Conservation (phyloP, 2,113 vertebrate genomes). For the Hyperopisus bebe region DNA sequence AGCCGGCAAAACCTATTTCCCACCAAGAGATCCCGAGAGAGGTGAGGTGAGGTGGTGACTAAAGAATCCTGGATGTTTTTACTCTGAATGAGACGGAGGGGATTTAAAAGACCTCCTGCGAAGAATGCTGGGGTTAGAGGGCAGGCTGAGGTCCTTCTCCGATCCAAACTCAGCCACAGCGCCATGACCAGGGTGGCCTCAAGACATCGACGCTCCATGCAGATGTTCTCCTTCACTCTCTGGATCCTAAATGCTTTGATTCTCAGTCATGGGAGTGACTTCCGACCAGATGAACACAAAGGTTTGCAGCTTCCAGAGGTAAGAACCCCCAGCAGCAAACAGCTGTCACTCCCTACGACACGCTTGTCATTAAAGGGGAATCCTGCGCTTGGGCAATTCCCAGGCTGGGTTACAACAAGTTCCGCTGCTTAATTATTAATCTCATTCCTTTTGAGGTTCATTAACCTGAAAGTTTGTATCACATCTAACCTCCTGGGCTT, state of each 20-base stretch:
- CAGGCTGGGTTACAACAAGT: background rate
- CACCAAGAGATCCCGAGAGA: background rate
- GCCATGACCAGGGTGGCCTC: background rate
- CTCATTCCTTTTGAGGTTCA: background rate
- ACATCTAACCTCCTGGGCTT: background rate
- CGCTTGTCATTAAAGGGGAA: background rate
- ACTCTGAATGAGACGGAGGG: background rate
- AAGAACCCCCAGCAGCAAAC: background rate
- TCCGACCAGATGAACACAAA: background rate
- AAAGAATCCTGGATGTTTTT: background rate
- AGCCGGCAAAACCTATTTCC: background rate
- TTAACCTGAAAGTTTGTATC: background rate
- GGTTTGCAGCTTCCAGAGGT: slow-evolving; percentile 11
- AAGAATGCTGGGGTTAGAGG: background rate
- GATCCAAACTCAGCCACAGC: background rate
- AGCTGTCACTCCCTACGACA: too few relatives aligned
- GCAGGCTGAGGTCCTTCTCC: background rate
- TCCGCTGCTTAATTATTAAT: background rate
- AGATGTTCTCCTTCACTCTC: slow-evolving; percentile 2
- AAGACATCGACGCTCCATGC: background rate
- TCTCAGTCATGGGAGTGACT: background rate
- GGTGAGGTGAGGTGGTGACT: background rate
- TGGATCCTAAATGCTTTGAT: slow-evolving; percentile 16
- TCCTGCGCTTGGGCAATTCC: background rate
- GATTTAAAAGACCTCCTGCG: background rate